Base-by-base conservation (phyloP, 2,797 vertebrate genomes). In the Discoglossus pictus region DNA sequence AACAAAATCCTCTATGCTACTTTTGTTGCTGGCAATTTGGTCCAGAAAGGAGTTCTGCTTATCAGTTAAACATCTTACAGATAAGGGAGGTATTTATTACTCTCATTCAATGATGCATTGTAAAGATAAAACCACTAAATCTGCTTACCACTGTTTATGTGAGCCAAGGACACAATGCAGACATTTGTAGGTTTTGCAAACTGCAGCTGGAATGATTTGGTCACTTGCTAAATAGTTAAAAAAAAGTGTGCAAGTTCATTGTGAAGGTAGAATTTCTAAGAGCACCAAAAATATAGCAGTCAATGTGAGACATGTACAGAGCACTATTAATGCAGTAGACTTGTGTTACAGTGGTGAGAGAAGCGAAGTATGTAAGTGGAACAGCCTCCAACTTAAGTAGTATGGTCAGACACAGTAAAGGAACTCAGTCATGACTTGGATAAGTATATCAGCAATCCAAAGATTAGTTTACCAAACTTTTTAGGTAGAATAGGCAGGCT, bases 11-110 rank as follows among this genome's bases (percentile, higher is more conserved):
- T 42, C 20, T 10, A 11, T 17, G 2, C 43, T 59, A 44, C 31
- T 68, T 18, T 52, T 51, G 65, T 36, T 51, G 36, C 9, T 59
- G 17, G 47, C 34, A 44, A 25, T 68, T 61, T 54, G 40, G 66
- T 61, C 39, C 31, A 54, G 39, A 12, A 61, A 27, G 39, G 66
- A 47, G 54, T 50, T 36, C 16, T 35, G 34, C 35, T 25, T 61
- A 70, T 70, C 67, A 48, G 24, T 40, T 40, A 17, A 24, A 56
- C 51, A 70, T 70, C 59, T 63, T 15, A 40, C n/a, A 70, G 67
- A 70, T 70, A 70, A 70, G 67, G 17, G 43, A 50, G 60, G 67
- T 50, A 70, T 70, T 70, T 70, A 70, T 70, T 44, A 50, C 55
- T 42, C 55, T 25, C 55, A 43, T 68, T 68, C 55, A 52, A 13